Base-by-base conservation (phyloP, 2,113 vertebrate species). In the Corydoras maculifer region DNA sequence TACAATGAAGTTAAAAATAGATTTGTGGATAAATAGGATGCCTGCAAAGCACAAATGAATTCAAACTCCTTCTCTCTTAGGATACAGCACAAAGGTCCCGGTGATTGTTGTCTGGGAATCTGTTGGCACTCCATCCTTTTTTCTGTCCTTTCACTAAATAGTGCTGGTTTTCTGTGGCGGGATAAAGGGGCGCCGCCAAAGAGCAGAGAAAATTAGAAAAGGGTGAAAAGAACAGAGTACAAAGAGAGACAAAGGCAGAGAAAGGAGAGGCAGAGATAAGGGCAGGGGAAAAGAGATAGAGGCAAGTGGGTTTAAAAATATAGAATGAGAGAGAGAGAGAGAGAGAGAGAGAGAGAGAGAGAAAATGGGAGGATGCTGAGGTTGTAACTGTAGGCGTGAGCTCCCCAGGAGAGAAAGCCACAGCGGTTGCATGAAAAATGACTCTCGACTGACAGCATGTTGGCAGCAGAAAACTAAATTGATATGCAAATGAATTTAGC, bases 401-500 rank as follows among this genome's bases (percentile, higher is more conserved):
- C 77, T 81, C 75, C 75, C 78, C 78, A 70, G 77, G 66, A 76
- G 65, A 54, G 62, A 32, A 69, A 69, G 58, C 66, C 69, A 60
- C 30, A 68, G 62, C 18, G 35, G 35, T 69, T 59, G 72, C 83
- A 85, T 87, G 86, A 88, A 79, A 85, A 88, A 88, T 85, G 82
- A 79, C 76, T 86, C 85, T 86, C 84, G 74, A 85, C 82, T 87
- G 87, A 87, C 86, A 86, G 83, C 84, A 81, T 84, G 84, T 89
- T 86, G 86, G 86, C 87, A 85, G 83, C 10, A 86, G 85, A 88
- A 68, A 87, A 87, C 83, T 83, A 89, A 88, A 90, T 88, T 88
- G 87, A 89, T 87, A 90, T 90, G 87, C 85, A 90, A 90, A 89
- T 89, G 57, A 49, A 62, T 64, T 70, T 71, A 48, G 60, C 68